These are phyloP conservation scores for Panagrolaimus sp. DNA, from an alignment of 1,140 invertebrate species.

Conservation along the genomic window DNA sequence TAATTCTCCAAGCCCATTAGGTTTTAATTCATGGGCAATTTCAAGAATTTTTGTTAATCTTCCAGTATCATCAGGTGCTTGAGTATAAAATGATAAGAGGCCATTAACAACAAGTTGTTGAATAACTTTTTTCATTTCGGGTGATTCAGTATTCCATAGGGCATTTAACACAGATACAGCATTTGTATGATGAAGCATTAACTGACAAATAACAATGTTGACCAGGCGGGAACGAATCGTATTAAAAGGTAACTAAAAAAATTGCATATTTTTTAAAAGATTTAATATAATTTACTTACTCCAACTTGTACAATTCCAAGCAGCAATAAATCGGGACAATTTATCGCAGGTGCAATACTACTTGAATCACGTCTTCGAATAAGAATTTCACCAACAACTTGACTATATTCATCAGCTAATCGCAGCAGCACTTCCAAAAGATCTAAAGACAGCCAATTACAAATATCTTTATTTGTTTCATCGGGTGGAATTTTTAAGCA, in stretches of 20 bases:
- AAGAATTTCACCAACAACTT: slow-evolving; percentile 23
- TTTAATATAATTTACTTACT: slow-evolving; percentile 1
- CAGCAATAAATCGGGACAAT: slow-evolving; percentile 31
- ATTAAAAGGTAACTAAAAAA: slow-evolving; percentile 29
- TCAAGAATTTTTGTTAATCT: slow-evolving; percentile 82
- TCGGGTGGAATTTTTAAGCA: slow-evolving; percentile 73
- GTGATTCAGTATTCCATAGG: slow-evolving; percentile 30
- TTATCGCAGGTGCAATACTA: neutral
- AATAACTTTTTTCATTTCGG: slow-evolving; percentile 20
- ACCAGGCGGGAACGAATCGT: slow-evolving; percentile 30
- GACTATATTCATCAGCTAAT: slow-evolving; percentile 67
- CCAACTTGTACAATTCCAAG: slow-evolving; percentile 35
- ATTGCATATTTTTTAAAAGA: neutral
- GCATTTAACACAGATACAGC: slow-evolving; percentile 38
- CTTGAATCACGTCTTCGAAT: slow-evolving; percentile 15
- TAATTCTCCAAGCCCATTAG: slow-evolving; percentile 67
- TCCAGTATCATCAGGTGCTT: slow-evolving; percentile 66
- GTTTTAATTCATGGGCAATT: slow-evolving; percentile 81
- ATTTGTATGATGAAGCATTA: slow-evolving; percentile 35
- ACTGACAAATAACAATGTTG: slow-evolving; percentile 27
- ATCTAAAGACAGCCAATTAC: slow-evolving; percentile 82
- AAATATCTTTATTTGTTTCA: slow-evolving; percentile 73
- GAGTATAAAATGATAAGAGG: neutral
- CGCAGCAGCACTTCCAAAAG: slow-evolving; percentile 78
- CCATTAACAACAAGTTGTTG: slow-evolving; percentile 21